Evolutionary conservation across 2,888 invertebrate species (phyloP), one percentile per base, ranked within the genome.

Genomic region (Spilarctia lutea): DNA sequence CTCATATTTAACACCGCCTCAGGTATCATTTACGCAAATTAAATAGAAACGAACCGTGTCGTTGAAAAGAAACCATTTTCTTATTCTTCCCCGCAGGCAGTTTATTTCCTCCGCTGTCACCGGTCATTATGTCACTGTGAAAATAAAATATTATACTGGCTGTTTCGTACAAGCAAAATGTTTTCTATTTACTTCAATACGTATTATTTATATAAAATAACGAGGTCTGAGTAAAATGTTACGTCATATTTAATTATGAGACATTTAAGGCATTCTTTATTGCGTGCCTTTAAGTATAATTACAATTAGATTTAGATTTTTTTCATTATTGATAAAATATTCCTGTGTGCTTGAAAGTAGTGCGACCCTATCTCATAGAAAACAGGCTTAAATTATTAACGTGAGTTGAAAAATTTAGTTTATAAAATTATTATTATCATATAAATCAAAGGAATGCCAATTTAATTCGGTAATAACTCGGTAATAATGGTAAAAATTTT

Each of bases 111-210:
- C 85, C 85, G 87, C 89, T 91, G 91, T 91, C 92, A 91, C 88
- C 90, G 91, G 90, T 91, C 91, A 91, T 92, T 91, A 91, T 90
- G 90, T 90, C 91, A 89, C 85, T 85, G 85, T 79, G 85, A 88
- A 90, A 87, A 86, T 88, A 86, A 88, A 88, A 88, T 88, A 86
- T 87, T 81, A 83, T 85, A 82, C 83, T 76, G 81, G 79, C 63
- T 85, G 79, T 81, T 79, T 76, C 78, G 79, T 79, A 81, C 65
- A 74, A 78, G 77, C 81, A 77, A 78, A 81, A 80, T 83, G 74
- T 82, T 78, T 74, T 84, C 75, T 79, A 76, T 83, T 74, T 70
- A 73, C 72, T 79, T 76, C 78, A 79, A 82, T 83, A 78, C 48
- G 63, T 71, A 80, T 81, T 75, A 72, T 79, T 71, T 80, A 80